A percentile compares a stretch with the other conserved stretches of the same genome.
Conservation (phyloP, 2,888 invertebrate genomes). For the Cheilosia pagana region DNA sequence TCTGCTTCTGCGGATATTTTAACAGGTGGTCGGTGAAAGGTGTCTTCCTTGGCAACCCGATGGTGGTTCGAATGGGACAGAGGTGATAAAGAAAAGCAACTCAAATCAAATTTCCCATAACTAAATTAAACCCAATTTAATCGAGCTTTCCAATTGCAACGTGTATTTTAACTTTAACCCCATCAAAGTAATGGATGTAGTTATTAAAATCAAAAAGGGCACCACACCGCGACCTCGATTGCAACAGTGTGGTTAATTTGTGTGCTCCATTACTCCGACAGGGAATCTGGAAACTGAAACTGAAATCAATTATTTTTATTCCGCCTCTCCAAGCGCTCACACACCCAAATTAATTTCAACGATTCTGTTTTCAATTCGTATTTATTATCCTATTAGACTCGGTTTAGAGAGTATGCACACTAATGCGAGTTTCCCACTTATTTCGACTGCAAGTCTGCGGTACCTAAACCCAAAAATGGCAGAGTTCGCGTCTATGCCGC, state of each 20-base stretch:
- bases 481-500: constrained; percentile 16
- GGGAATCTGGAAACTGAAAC: neutral
- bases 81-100: neutral
- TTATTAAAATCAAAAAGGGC: neutral
- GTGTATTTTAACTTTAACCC: too few species aligned
- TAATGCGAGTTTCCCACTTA: neutral
- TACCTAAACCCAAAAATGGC: constrained; percentile 1
- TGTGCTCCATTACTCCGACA: too few species aligned
- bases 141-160: too few species aligned
- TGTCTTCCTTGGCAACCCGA: neutral
- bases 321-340: neutral
- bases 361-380: constrained; percentile 28
- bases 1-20: constrained; percentile 19
- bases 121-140: too few species aligned
- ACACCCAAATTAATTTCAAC: constrained; percentile 15
- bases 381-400: constrained; percentile 32
- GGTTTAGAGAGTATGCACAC: constrained; percentile 13
- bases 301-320: constrained; percentile 18
- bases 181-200: neutral
- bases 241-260: neutral
- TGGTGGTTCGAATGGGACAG: neutral
- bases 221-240: constrained; percentile 6
- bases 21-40: constrained; percentile 17
- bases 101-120: neutral
- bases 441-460: neutral